Evolutionary conservation across 2,113 vertebrate species (phyloP).

Genomic region (Hydrolagus affinis): DNA sequence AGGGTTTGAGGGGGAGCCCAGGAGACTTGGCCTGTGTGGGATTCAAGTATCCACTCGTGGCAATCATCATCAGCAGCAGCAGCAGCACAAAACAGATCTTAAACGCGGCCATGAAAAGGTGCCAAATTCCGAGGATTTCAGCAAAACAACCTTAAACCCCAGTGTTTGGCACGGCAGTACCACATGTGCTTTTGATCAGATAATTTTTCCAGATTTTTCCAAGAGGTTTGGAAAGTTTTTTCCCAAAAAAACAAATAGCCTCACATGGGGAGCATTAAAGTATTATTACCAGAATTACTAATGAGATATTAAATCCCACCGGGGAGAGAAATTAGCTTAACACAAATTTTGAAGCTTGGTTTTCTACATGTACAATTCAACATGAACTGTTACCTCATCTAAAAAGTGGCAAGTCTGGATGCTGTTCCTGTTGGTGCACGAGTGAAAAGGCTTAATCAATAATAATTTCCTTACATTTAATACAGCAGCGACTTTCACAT

Average conservation of each 20-base stretch:
- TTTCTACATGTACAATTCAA: too few species aligned
- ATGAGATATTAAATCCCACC: not conserved
- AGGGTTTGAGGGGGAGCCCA: too few species aligned
- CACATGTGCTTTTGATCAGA: not conserved
- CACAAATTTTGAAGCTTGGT: not conserved
- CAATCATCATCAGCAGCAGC: not conserved
- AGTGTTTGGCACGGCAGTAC: not conserved
- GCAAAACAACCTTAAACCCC: not conserved
- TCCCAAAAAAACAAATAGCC: not conserved
- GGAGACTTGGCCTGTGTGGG: too few species aligned
- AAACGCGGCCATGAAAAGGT: not conserved
- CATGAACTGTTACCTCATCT: too few species aligned
- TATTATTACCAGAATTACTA: not conserved
- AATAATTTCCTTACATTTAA: too few species aligned
- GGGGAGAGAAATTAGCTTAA: not conserved
- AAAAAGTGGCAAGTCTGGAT: too few species aligned
- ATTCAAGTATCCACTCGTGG: too few species aligned
- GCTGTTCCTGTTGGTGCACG: too few species aligned
- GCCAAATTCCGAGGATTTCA: not conserved
- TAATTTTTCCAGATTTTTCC: not conserved
- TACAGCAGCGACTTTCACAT: too few species aligned
- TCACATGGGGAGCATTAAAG: not conserved
- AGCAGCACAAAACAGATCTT: not conserved
- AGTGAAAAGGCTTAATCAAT: too few species aligned
- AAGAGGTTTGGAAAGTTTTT: not conserved